Conservation (phyloP, 2,888 invertebrate species). For the Campoplex capitator region DNA sequence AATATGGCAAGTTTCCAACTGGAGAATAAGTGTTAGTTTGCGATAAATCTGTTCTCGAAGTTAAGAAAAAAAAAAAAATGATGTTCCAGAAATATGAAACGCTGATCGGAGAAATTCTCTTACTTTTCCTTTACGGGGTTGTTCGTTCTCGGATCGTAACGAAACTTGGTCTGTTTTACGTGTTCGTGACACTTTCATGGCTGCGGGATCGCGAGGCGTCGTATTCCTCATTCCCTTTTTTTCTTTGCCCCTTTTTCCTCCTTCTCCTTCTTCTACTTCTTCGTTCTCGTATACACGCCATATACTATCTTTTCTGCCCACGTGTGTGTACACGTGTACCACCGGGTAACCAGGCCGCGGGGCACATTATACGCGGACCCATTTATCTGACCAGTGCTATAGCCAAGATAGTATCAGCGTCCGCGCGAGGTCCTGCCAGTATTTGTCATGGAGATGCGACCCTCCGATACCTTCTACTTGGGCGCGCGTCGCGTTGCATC, state of each 20-base stretch:
- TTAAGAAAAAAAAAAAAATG: neutral
- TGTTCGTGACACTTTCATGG: constrained; percentile 50
- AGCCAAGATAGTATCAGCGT: constrained; percentile 81
- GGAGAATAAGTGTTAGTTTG: constrained; percentile 7
- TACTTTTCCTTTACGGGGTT: neutral
- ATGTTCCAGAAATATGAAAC: neutral
- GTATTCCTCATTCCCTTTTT: constrained; percentile 45
- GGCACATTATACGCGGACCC: constrained; percentile 80
- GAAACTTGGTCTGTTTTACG: constrained; percentile 3
- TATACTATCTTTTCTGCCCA: constrained; percentile 60
- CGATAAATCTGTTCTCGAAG: constrained; percentile 41
- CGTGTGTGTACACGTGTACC: constrained; percentile 67
- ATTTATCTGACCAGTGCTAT: constrained; percentile 81
- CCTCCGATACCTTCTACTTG: constrained; percentile 78
- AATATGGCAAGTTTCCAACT: neutral
- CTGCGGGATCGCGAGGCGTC: constrained; percentile 36
- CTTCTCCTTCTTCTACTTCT: neutral
- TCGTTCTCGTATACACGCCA: constrained; percentile 11
- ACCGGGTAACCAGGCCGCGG: constrained; percentile 65
- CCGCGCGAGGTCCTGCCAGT: constrained; percentile 83
- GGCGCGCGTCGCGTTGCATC: constrained; percentile 72
- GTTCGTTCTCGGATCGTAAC: neutral
- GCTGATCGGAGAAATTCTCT: neutral
- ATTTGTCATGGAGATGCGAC: constrained; percentile 83
- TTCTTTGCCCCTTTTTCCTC: neutral